These are phyloP conservation scores for Chiridota heheva DNA, from an alignment of 35 echinoderm and acorn worm genomes.

Conservation along the genomic window DNA sequence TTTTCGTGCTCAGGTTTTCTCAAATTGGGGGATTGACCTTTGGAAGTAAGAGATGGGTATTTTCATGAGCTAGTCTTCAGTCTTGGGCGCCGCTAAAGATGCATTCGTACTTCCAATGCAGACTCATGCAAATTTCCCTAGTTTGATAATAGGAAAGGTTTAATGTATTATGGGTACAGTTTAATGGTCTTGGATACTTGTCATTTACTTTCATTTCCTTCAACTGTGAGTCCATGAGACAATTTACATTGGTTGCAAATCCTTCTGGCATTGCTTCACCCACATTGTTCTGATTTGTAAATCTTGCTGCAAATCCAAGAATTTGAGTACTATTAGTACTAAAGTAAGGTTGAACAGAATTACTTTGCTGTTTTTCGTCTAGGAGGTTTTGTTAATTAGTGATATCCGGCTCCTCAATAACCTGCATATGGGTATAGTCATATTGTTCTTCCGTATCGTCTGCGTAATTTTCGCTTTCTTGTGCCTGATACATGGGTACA, in stretches of 20 bases:
- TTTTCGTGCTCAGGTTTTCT: slow-evolving; percentile 20
- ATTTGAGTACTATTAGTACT: background rate
- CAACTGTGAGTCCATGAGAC: slow-evolving; percentile 11
- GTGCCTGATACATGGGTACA: background rate
- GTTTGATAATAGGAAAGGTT: no score
- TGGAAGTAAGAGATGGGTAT: slow-evolving; percentile 10
- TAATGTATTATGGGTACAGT: no score
- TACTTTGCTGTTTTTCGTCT: no score
- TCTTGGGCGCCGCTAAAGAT: no score
- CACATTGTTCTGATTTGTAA: background rate
- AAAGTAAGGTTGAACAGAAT: no score
- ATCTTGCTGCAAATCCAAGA: slow-evolving; percentile 1
- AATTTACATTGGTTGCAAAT: background rate
- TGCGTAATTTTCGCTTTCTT: background rate
- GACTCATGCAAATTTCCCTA: no score
- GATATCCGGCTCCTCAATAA: background rate
- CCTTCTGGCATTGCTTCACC: background rate
- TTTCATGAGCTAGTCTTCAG: no score
- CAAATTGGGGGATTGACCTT: slow-evolving; percentile 44
- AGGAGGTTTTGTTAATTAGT: background rate
- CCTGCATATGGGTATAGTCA: background rate
- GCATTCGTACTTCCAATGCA: no score
- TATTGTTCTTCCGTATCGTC: background rate
- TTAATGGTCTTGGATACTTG: no score
- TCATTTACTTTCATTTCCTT: slow-evolving; percentile 27